Base-by-base conservation (phyloP, 2,888 invertebrate genomes). In the Lepidonotus clava region DNA sequence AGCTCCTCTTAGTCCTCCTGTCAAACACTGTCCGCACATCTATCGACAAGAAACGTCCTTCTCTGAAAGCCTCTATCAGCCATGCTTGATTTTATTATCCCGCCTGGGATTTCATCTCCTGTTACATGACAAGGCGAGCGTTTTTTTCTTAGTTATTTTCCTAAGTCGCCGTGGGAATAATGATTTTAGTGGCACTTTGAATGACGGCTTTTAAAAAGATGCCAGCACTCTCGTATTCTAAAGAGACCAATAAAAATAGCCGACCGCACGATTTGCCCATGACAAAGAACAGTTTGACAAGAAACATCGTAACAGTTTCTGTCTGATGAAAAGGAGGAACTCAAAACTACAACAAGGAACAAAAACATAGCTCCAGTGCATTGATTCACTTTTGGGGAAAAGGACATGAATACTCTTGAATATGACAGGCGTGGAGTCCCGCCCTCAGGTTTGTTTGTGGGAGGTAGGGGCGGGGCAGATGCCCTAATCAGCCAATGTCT, bases 161-260 rank as follows among this genome's bases (percentile, higher is more conserved):
- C 24, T 61, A 61, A 24, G 61, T 61, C 28, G 61, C 61, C 61
- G 21, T 34, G 71, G 38, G 71, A 71, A 71, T 38, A 71, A 71
- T 71, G 34, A 38, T 71, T 71, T 71, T 71, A 71, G 36, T 71
- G 71, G n/a, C 71, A 71, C 71, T 71, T 71, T 71, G 71, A 71
- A 36, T 34, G 71, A 71, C 34, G 71, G 8, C 46, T 46, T 46
- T 11, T 11, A 46, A 11, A 71, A 32, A 71, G 18, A 36, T 36
- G 71, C 21, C 14, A 6, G 36, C 36, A n/a, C n/a, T 38, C 71
- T 71, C 71, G 38, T 36, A 38, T 71, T 71, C 71, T 71, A 71
- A 71, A 71, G 71, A 34, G 71, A 71, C n/a, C 5, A 18, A 0
- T 38, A 71, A 71, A 36, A 71, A 66, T 32, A 66, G 14, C 18